Evolutionary conservation across 2,113 vertebrate genomes (phyloP), one percentile per base, ranked within the genome.

Genomic region (Centropus bengalensis): DNA sequence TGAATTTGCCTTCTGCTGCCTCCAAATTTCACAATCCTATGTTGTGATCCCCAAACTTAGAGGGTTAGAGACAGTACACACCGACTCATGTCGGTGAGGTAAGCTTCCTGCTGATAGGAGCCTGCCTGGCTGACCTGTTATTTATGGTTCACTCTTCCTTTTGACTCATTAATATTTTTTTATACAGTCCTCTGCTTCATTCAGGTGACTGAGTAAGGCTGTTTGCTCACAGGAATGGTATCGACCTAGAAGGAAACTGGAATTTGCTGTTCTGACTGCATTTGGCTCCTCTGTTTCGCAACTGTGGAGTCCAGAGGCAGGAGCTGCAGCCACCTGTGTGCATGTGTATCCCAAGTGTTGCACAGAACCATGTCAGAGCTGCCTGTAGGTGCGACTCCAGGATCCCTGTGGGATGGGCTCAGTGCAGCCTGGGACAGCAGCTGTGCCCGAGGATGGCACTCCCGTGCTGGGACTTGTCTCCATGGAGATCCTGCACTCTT

Each of bases 241-340:
- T 44, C 44, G 58, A 82, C 36, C 52, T 73, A 56, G 86, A 79
- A 79, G 18, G 44, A 60, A 78, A 60, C 36, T 44, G 45, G 54
- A 89, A 93, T 92, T 89, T 86, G 44, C 71, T 80, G 59, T 60
- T 91, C 49, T 68, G 28, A 74, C 36, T 90, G 77, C 20, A 6
- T 82, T 74, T 68, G 23, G 21, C 9, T 68, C 27, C 20, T 54
- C 15, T 68, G 7, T 64, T 89, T 88, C 78, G 54, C 44, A 91
- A 26, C 24, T 51, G 14, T 2, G 3, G 30, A 16, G 32, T 45
- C 32, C 30, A 91, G 49, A 76, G 47, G 30, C 21, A 73, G 30
- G 76, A 88, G 77, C 36, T 83, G 68, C 63, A 85, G 32, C 24
- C 32, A 74, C 10, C 24, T 38, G n/a, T 54, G 15, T 33, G 38